A percentile compares a stretch with the other conserved stretches of the same genome.
Evolutionary conservation across 1,140 invertebrate genomes (phyloP).

Genomic region (Phthorimaea operculella): DNA sequence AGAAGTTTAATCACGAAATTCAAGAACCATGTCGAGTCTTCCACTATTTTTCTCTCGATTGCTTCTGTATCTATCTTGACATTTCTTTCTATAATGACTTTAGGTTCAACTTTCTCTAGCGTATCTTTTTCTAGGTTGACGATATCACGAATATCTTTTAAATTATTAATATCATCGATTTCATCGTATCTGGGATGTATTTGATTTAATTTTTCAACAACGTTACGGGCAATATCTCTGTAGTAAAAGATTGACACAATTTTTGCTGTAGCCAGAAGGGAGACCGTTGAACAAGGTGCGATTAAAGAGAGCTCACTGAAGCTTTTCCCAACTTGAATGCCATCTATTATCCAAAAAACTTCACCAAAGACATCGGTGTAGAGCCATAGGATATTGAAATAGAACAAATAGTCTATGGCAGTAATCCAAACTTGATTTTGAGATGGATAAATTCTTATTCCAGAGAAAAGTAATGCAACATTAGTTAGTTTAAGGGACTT

Average conservation of each 20-base stretch:
- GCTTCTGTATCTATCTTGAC: no score
- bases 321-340: conserved; percentile 19
- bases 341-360: conserved; percentile 23
- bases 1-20: not conserved
- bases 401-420: conserved; percentile 16
- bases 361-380: conserved; percentile 27
- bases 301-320: conserved; percentile 24
- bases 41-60: not conserved
- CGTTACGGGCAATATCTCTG: not conserved
- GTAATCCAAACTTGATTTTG: not conserved
- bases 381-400: conserved; percentile 25
- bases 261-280: not conserved
- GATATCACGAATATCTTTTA: not conserved
- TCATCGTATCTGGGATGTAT: not conserved
- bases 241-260: not conserved
- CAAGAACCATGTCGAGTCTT: not conserved
- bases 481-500: not conserved
- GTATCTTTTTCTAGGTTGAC: not conserved
- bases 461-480: not conserved
- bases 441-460: not conserved
- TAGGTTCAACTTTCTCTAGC: not conserved
- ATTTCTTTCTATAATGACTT: no score
- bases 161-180: not conserved
- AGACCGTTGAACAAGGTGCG: not conserved
- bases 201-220: not conserved